Base-by-base conservation (phyloP, 2,888 invertebrate genomes). In the Drosophila pseudotalamancana region DNA sequence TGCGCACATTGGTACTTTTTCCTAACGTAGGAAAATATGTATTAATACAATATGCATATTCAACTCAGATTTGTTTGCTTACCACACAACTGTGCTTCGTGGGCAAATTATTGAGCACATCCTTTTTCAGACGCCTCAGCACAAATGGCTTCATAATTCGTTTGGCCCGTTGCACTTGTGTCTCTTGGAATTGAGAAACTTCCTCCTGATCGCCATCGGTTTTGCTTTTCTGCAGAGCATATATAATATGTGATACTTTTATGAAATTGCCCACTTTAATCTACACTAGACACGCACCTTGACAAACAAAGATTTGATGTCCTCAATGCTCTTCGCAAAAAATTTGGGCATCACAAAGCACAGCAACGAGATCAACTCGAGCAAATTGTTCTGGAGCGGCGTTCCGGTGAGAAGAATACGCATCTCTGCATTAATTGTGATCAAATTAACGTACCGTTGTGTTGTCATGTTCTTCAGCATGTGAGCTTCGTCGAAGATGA, bases 391-490 rank as follows among this genome's bases (percentile, higher is more conserved):
- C 92, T 99, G 99, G 3, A 99, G 92, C 0, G 99, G 99, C 0
- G 99, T 99, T 2, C 99, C 99, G 0, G 99, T 99, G 18, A 99
- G 92, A 9, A 99, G 92, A 29, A 99, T 94, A 27, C 98, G 94
- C 90, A 96, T 95, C 83, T 95, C 94, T 0, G 98, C 97, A 95
- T 95, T 96, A 51, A 98, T 96, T 85, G 95, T 95, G 86, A 97
- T 95, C 53, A 99, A 92, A 90, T 97, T 96, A 82, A 97, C 95
- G 88, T 97, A 99, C 78, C 99, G 93, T 84, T 95, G 95, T 0
- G 98, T 97, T 53, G 96, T 94, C 98, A 99, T 99, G 89, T 99
- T 99, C 91, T 99, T 99, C 29, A 99, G 92, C 98, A 99, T 98
- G 90, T 99, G 99, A 1, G 98, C 98, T 89, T 99, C 99, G 90